These are phyloP conservation scores for Chionomys nivalis DNA, from an alignment of 2,113 vertebrate species.

Conservation along the genomic window DNA sequence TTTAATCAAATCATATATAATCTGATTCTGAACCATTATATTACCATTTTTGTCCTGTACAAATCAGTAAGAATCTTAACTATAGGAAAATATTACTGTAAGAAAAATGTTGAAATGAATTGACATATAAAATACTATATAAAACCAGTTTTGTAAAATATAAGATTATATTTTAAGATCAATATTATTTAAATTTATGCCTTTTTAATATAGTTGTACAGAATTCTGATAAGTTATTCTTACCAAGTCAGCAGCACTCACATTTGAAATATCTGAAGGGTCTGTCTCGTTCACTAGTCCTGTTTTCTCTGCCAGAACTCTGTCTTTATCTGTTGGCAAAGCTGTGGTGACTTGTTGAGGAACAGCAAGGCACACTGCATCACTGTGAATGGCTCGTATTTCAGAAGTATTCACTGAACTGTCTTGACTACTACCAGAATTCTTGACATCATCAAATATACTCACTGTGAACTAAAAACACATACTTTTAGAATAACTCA, in stretches of 20 bases:
- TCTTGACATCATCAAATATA: conserved; percentile 83
- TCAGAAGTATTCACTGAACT: conserved; percentile 78
- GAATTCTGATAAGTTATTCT: conserved; percentile 79
- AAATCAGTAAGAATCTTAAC: conserved; percentile 37
- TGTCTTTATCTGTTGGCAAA: conserved; percentile 61
- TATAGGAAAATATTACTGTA: background rate
- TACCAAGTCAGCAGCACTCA: conserved; percentile 95
- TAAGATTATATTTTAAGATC: background rate
- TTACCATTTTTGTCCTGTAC: background rate
- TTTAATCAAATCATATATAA: conserved; percentile 26
- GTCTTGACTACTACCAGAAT: conserved; percentile 83
- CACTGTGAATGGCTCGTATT: conserved; percentile 75
- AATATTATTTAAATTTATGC: background rate
- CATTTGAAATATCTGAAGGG: conserved; percentile 98
- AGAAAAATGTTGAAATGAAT: conserved; percentile 32
- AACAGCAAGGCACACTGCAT: conserved; percentile 77
- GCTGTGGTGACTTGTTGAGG: conserved; percentile 82
- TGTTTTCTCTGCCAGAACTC: conserved; percentile 84
- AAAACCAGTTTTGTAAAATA: background rate
- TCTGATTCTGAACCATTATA: conserved; percentile 6
- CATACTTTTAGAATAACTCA: conserved; percentile 84
- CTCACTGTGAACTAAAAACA: conserved; percentile 90
- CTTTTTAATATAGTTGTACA: conserved; percentile 53
- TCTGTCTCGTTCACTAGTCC: conserved; percentile 93
- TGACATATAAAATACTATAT: conserved; percentile 24